Percentiles rank a stretch among this genome's conserved stretches.
Evolutionary conservation across 2,797 vertebrate species (phyloP).

Genomic region (Anguilla anguilla): DNA sequence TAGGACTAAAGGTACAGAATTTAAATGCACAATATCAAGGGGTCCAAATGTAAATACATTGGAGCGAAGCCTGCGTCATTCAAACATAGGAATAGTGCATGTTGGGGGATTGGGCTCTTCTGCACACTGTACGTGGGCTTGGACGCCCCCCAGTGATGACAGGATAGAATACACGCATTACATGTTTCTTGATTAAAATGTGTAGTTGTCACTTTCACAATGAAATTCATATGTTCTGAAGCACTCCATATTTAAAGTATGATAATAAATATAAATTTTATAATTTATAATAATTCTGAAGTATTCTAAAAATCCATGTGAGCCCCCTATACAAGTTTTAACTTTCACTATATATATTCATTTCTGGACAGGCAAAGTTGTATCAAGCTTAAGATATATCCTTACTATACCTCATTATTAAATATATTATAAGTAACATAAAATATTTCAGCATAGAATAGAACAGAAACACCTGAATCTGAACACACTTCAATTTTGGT

Average conservation of each 20-base stretch:
- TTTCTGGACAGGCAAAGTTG: too few species aligned
- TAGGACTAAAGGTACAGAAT: not conserved
- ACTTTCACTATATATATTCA: too few species aligned
- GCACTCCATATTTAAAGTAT: too few species aligned
- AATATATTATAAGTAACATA: too few species aligned
- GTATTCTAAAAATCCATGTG: too few species aligned
- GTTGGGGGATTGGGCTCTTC: conserved; percentile 21
- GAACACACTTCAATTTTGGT: not conserved
- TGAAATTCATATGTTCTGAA: too few species aligned
- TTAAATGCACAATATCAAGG: not conserved
- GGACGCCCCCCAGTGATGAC: conserved; percentile 26
- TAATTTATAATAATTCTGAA: too few species aligned
- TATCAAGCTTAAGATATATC: too few species aligned
- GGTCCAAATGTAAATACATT: not conserved
- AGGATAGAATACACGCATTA: not conserved
- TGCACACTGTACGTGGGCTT: not conserved
- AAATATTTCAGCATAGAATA: not conserved
- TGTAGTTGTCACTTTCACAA: not conserved
- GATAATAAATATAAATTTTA: too few species aligned
- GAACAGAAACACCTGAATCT: not conserved
- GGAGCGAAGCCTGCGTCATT: conserved; percentile 30
- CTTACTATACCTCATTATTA: not conserved
- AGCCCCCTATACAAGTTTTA: too few species aligned
- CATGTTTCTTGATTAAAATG: not conserved
- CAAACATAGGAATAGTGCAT: conserved; percentile 27